phyloP scores from a whole-genome alignment of 2,888 invertebrate genomes.

The Troilus luridus region DNA sequence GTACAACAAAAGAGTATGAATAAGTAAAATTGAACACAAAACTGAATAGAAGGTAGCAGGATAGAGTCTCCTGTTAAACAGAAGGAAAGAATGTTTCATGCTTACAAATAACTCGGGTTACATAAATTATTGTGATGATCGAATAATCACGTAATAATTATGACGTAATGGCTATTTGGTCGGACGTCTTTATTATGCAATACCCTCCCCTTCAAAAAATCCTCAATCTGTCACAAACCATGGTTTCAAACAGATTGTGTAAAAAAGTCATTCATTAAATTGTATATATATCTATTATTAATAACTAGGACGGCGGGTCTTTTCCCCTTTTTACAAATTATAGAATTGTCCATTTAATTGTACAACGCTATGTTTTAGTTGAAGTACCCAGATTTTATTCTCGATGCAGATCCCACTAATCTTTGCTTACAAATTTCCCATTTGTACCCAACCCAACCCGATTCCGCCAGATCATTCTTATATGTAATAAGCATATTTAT shows the following conservation, averaged over 20 bases:
- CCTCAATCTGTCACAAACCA: conserved; percentile 13
- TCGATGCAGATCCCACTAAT: too few species aligned
- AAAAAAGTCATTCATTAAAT: neutral
- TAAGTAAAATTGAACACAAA: too few species aligned
- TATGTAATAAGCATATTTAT: too few species aligned
- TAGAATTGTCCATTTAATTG: too few species aligned
- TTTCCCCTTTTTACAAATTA: too few species aligned
- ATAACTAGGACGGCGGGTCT: neutral
- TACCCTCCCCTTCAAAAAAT: neutral
- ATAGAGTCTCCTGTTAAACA: neutral
- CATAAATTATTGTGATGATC: conserved; percentile 11
- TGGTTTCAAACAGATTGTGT: neutral
- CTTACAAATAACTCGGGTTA: neutral
- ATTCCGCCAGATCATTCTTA: too few species aligned
- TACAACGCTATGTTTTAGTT: too few species aligned
- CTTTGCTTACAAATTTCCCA: too few species aligned
- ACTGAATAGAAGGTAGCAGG: neutral
- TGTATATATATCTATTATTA: conserved; percentile 1
- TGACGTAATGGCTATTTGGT: conserved; percentile 11
- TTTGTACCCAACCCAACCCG: too few species aligned
- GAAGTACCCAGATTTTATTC: too few species aligned
- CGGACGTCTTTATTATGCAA: neutral
- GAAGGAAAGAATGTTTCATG: neutral
- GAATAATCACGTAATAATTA: conserved; percentile 5
- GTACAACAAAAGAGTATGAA: too few species aligned